Evolutionary conservation across 2,797 vertebrate species (phyloP).

Genomic region (Spondyliosoma cantharus): DNA sequence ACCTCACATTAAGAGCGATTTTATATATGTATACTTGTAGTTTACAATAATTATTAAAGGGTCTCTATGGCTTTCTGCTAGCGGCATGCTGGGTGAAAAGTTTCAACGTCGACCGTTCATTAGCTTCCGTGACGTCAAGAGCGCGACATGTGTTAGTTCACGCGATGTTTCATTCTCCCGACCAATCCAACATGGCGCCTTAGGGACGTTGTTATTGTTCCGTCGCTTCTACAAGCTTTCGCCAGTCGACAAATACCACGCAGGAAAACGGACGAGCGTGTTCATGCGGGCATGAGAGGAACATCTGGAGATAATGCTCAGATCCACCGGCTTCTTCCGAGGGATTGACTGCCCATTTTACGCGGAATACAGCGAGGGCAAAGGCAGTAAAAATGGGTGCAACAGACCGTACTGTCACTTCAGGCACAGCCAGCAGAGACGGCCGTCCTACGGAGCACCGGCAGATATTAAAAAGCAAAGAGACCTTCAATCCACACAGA

Average conservation of each 20-base stretch:
- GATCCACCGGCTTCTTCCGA: slow-evolving; percentile 95
- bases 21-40: too few species aligned
- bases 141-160: slow-evolving; percentile 41
- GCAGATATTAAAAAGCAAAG: slow-evolving; percentile 71
- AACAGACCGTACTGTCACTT: slow-evolving; percentile 97
- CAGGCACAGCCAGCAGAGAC: slow-evolving; percentile 88
- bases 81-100: fast-evolving
- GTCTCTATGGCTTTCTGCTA: fast-evolving
- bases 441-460: slow-evolving; percentile 70
- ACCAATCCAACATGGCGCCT: slow-evolving; percentile 82
- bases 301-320: slow-evolving; percentile 86
- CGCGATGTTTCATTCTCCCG: slow-evolving; percentile 61
- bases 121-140: slow-evolving; percentile 54
- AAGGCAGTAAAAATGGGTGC: slow-evolving; percentile 82
- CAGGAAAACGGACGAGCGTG: neutral
- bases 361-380: slow-evolving; percentile 72
- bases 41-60: fast-evolving
- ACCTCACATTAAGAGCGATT: fast-evolving
- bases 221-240: slow-evolving; percentile 37
- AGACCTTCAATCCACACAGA: slow-evolving; percentile 62
- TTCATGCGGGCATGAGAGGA: slow-evolving; percentile 78
- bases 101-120: fast-evolving
- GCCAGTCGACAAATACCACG: slow-evolving; percentile 11
- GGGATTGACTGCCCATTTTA: slow-evolving; percentile 95
- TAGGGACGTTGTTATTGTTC: slow-evolving; percentile 84